Evolutionary conservation across 2,888 invertebrate species (phyloP), one percentile per base, ranked within the genome.

Genomic region (Andricus curvator): DNA sequence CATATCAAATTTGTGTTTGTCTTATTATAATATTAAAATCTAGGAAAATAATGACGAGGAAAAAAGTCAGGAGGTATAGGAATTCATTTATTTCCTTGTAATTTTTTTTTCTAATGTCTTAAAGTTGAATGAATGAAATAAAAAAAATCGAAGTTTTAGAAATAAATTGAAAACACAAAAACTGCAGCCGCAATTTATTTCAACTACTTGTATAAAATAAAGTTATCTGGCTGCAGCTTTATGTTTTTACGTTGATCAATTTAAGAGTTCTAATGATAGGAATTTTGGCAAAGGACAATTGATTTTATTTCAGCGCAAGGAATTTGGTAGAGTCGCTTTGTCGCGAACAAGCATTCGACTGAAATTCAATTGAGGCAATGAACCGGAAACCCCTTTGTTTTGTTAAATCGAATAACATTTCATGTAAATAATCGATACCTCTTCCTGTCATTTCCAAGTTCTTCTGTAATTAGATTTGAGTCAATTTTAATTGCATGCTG

Each of bases 351-450:
- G 44, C 51, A 29, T 74, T 74, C 33, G 51, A 56, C n/a, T 56
- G 29, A 74, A 74, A 56, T 74, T 74, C 56, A 74, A 74, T 74
- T 74, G 74, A 48, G 20, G 74, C 74, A 74, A 56, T 74, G 74
- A 74, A 74, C 56, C 17, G 74, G 56, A 56, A 74, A 37, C n/a
- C n/a, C n/a, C 74, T 74, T 74, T 74, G 74, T 74, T 74, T 74
- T 74, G 56, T 56, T n/a, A 74, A 74, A 74, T 74, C n/a, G 56
- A 74, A 74, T 56, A 56, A 56, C 33, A 74, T 56, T 62, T 74
- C 33, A 29, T 51, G 44, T 22, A 48, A 68, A 48, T 62, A 62
- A 62, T 62, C 22, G 25, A 62, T 25, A 11, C 6, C n/a, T 68
- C 68, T 22, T 68, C 44, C 68, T 56, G 56, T 74, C 37, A 74